Base-by-base conservation (phyloP, 2,113 vertebrate species). In the Oostethus manadensis region DNA sequence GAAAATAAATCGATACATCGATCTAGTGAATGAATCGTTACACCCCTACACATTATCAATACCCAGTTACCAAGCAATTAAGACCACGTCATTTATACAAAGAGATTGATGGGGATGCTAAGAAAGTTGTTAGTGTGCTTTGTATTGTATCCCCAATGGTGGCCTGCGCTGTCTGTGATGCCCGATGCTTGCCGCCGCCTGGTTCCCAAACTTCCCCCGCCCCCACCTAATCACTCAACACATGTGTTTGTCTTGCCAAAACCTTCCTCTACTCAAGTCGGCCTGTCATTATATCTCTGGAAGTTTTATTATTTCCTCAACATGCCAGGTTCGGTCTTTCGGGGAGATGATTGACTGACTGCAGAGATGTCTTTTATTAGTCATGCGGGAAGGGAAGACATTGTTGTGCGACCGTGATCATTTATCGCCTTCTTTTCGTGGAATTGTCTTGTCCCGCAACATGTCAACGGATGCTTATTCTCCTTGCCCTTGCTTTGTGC, bases 281-380 rank as follows among this genome's bases (percentile, higher is more conserved):
- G 26, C 45, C 71, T 84, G 60, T 81, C 71, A 69, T 78, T 77
- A 71, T 46, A 65, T 59, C 58, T 72, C 16, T 22, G 22, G 23
- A 22, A 71, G 64, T 53, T 73, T 75, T 77, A 43, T 81, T 26
- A 56, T 77, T 73, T 84, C 62, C 71, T 70, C 46, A 64, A 79
- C 78, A 66, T 78, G 83, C 74, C 69, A 64, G 62, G 45, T 18
- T 74, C 74, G 68, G 73, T 66, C 61, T 72, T 18, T n/a, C 50
- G 55, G 47, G 44, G 66, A 4, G 58, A 76, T 84, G 80, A 86
- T n/a, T 80, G 71, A 85, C 5, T 79, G 81, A 54, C 64, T 71
- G 64, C 64, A 66, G 70, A 66, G 70, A 64, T 35, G 17, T 55
- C 62, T 71, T 61, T 57, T 69, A 65, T 82, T 67, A 76, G 71